Conservation (phyloP, 2,113 vertebrate genomes). For the Syngnathus typhle region DNA sequence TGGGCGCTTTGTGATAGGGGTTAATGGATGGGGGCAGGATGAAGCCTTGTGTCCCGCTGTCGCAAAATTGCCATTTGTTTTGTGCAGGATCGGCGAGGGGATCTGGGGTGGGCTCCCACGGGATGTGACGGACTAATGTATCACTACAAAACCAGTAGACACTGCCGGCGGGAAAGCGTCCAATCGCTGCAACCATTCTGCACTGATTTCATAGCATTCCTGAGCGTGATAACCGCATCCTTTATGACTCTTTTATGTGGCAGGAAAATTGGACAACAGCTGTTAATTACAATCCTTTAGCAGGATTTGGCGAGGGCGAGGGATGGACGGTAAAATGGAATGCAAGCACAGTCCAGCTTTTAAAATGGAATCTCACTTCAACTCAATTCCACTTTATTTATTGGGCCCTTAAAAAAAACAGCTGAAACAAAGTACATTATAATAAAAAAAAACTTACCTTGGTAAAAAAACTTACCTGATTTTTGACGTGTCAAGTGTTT, state of each 20-base stretch:
- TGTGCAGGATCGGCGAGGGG: background rate
- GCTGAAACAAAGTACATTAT: background rate
- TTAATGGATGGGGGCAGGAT: constrained; percentile 1
- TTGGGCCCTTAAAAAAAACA: background rate
- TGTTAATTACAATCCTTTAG: background rate
- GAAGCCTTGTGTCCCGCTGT: background rate
- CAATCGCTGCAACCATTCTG: background rate
- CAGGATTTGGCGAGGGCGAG: background rate
- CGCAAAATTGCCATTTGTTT: constrained; percentile 3
- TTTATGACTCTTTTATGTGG: background rate
- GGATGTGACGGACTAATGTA: constrained; percentile 1
- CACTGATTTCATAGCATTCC: background rate
- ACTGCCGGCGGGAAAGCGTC: background rate
- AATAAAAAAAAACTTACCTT: background rate
- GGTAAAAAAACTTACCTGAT: too few species aligned
- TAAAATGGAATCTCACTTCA: background rate
- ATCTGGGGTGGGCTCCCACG: background rate
- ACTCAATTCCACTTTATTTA: background rate
- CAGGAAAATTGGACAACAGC: constrained; percentile 1
- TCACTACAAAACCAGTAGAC: background rate
- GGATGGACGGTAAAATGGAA: background rate
- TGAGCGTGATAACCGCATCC: background rate
- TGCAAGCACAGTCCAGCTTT: background rate
- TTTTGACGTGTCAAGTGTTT: too few species aligned
- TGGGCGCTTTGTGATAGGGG: background rate